Evolutionary conservation across 1,140 invertebrate species (phyloP).

Genomic region (Cotesia glomerata): DNA sequence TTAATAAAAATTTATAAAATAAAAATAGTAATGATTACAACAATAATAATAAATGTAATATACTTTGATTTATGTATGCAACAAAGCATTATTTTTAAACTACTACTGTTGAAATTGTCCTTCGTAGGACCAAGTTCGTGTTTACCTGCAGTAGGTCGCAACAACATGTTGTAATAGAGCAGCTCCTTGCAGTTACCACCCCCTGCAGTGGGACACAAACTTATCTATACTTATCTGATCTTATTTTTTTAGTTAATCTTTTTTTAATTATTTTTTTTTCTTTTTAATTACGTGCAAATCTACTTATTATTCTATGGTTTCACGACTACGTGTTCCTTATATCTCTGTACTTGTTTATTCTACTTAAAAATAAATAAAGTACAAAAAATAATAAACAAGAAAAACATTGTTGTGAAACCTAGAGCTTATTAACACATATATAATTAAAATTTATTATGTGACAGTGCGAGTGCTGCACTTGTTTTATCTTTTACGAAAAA

Average conservation of each 20-base stretch:
- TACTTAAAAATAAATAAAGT: not conserved
- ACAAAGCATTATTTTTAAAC: slow-evolving; percentile 58
- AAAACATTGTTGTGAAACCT: slow-evolving; percentile 10
- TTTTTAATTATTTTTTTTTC: slow-evolving; percentile 2
- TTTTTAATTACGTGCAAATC: slow-evolving; percentile 33
- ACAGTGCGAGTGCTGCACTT: too few relatives aligned
- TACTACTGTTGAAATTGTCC: slow-evolving; percentile 50
- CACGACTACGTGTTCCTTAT: slow-evolving; percentile 9
- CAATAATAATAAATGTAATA: slow-evolving; percentile 1
- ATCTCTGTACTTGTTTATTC: slow-evolving; percentile 4
- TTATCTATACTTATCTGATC: slow-evolving; percentile 64
- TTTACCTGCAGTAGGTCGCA: slow-evolving; percentile 65
- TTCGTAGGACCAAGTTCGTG: slow-evolving; percentile 62
- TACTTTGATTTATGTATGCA: slow-evolving; percentile 39
- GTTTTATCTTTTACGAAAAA: too few relatives aligned
- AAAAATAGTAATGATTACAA: slow-evolving; percentile 3
- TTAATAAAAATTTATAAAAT: not conserved
- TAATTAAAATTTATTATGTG: not conserved
- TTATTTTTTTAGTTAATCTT: slow-evolving; percentile 38
- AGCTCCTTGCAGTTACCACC: slow-evolving; percentile 65
- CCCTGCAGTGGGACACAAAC: slow-evolving; percentile 65
- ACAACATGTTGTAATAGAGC: slow-evolving; percentile 61
- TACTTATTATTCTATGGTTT: slow-evolving; percentile 26
- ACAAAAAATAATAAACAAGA: not conserved
- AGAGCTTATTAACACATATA: slow-evolving; percentile 4